Conservation (phyloP, 2,797 vertebrate genomes). For the Pangasius larnaudii region DNA sequence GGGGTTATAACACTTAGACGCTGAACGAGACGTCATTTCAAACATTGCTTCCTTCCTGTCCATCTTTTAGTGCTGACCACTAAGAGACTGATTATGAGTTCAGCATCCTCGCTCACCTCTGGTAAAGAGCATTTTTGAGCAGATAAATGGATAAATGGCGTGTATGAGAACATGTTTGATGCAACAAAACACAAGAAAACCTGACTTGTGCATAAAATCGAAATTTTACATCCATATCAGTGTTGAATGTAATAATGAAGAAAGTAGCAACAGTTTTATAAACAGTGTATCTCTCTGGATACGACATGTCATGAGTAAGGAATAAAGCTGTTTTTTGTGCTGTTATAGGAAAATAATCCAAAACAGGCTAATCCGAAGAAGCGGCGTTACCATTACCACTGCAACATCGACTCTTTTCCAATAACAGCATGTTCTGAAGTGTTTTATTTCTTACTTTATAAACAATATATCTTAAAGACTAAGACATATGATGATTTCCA, state of each 20-base stretch:
- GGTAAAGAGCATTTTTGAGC: slow-evolving; percentile 6
- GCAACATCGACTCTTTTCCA: not conserved
- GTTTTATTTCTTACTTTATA: not conserved
- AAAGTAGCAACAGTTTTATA: not conserved
- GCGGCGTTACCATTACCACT: not conserved
- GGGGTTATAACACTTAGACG: slow-evolving; percentile 49
- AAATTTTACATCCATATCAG: not conserved
- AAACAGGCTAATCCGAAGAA: not conserved
- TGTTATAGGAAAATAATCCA: not conserved
- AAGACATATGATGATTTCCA: not conserved
- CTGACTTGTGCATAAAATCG: not conserved
- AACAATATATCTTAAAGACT: not conserved
- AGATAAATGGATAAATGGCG: not conserved
- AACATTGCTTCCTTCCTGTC: slow-evolving; percentile 60
- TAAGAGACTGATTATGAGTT: slow-evolving; percentile 36
- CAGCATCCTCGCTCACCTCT: slow-evolving; percentile 33
- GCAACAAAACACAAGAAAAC: not conserved
- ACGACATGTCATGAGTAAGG: not conserved
- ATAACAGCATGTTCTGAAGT: not conserved
- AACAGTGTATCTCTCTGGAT: not conserved
- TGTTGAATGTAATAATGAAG: not conserved
- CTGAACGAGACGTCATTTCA: not conserved
- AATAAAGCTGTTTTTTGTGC: not conserved
- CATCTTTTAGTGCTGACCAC: slow-evolving; percentile 50
- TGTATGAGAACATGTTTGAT: not conserved